Conservation (phyloP, 2,797 vertebrate genomes). For the Bovichtus variegatus region DNA sequence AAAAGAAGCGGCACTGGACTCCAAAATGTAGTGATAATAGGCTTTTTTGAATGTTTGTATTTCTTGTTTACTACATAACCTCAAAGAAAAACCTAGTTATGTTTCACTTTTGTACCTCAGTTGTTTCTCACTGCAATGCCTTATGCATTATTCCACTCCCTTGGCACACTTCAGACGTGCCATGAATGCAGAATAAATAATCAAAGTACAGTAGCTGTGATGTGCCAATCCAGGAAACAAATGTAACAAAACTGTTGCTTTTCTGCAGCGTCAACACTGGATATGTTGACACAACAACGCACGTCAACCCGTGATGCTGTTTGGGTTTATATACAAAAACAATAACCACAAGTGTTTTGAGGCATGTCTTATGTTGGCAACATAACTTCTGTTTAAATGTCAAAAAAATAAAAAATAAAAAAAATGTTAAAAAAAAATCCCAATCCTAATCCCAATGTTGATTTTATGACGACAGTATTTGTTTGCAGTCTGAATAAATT, state of each 20-base stretch:
- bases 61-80: not conserved
- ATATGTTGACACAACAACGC: slow-evolving; percentile 29
- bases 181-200: not conserved
- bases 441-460: slow-evolving; percentile 27
- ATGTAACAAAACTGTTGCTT: not conserved
- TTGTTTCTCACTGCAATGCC: not conserved
- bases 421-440: slow-evolving; percentile 15
- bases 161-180: no score
- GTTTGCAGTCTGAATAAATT: slow-evolving; percentile 46
- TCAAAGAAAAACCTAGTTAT: not conserved
- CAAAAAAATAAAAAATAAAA: slow-evolving; percentile 8
- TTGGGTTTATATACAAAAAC: slow-evolving; percentile 8
- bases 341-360: slow-evolving; percentile 30
- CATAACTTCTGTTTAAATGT: slow-evolving; percentile 34
- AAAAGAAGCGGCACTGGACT: not conserved
- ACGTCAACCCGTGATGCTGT: slow-evolving; percentile 16
- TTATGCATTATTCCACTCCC: not conserved
- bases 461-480: slow-evolving; percentile 34
- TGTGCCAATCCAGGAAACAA: not conserved
- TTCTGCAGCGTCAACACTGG: not conserved
- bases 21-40: not conserved
- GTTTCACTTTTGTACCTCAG: not conserved
- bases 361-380: slow-evolving; percentile 17
- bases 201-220: not conserved
- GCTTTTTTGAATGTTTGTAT: not conserved